These are phyloP conservation scores for Plagiodera versicolora DNA, from an alignment of 2,888 invertebrate genomes.

Conservation along the genomic window DNA sequence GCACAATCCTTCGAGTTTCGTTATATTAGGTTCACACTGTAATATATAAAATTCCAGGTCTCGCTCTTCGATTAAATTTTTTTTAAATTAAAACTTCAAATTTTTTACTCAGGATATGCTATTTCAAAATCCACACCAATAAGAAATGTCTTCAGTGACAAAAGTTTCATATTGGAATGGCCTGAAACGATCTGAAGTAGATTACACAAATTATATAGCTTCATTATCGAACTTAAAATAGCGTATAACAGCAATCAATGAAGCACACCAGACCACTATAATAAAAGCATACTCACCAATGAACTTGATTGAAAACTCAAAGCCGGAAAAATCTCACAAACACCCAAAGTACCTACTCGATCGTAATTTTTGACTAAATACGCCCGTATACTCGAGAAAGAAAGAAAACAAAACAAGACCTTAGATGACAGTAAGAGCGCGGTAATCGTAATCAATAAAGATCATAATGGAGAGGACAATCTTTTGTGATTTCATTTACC, in stretches of 20 bases:
- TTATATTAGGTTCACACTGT: too few species aligned
- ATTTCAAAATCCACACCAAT: too few species aligned
- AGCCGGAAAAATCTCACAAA: conserved; percentile 5
- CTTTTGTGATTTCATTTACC: conserved; percentile 38
- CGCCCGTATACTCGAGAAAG: conserved; percentile 29
- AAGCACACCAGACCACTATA: neutral
- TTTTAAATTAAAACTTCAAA: too few species aligned
- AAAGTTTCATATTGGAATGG: too few species aligned
- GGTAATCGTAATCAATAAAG: conserved; percentile 21
- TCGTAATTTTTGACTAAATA: conserved; percentile 20
- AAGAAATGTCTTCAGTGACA: too few species aligned
- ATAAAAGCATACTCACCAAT: neutral
- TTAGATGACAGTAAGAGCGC: conserved; percentile 16
- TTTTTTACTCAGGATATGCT: too few species aligned
- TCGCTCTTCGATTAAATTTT: too few species aligned
- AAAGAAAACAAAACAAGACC: conserved; percentile 17
- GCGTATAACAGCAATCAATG: neutral
- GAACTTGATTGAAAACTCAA: conserved; percentile 5
- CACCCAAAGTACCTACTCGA: conserved; percentile 16
- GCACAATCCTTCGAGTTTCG: too few species aligned
- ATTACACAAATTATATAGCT: too few species aligned
- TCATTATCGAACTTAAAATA: too few species aligned
- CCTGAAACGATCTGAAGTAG: too few species aligned
- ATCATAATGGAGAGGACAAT: conserved; percentile 26
- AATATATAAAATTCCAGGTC: too few species aligned